Percentiles rank a stretch among this genome's conserved stretches.
These are phyloP conservation scores for Chiloscyllium punctatum DNA, from an alignment of 2,797 vertebrate species.

Conservation along the genomic window DNA sequence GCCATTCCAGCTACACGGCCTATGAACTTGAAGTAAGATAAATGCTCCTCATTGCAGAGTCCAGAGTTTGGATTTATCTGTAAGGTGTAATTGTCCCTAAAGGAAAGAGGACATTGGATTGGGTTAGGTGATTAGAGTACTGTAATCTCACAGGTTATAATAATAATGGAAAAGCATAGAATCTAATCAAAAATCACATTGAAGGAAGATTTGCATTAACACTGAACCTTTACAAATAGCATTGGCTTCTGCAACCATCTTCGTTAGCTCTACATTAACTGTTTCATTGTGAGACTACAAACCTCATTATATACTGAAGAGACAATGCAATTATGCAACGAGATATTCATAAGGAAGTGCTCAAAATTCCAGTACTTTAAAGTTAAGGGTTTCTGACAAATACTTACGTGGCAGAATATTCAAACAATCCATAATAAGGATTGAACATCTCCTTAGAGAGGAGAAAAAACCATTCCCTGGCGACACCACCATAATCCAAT, in stretches of 20 bases:
- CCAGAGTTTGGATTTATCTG: constrained; percentile 97
- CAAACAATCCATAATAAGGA: constrained; percentile 93
- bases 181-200: neutral
- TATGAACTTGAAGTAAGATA: constrained; percentile 97
- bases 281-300: neutral
- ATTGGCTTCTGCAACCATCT: neutral
- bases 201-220: neutral
- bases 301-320: neutral
- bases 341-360: neutral
- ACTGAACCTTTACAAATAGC: neutral
- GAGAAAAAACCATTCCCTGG: constrained; percentile 96
- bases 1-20: constrained; percentile 97
- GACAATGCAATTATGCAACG: neutral
- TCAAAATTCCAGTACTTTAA: neutral
- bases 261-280: neutral
- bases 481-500: constrained; percentile 88
- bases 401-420: constrained; percentile 94
- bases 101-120: constrained; percentile 15
- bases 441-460: constrained; percentile 99
- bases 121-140: neutral
- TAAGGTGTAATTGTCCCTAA: constrained; percentile 93
- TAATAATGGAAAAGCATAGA: neutral
- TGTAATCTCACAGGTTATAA: neutral
- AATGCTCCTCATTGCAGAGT: constrained; percentile 93
- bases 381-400: neutral